A percentile compares a stretch with the other conserved stretches of the same genome.
Conservation (phyloP, 2,888 invertebrate species). For the Aelia acuminata region DNA sequence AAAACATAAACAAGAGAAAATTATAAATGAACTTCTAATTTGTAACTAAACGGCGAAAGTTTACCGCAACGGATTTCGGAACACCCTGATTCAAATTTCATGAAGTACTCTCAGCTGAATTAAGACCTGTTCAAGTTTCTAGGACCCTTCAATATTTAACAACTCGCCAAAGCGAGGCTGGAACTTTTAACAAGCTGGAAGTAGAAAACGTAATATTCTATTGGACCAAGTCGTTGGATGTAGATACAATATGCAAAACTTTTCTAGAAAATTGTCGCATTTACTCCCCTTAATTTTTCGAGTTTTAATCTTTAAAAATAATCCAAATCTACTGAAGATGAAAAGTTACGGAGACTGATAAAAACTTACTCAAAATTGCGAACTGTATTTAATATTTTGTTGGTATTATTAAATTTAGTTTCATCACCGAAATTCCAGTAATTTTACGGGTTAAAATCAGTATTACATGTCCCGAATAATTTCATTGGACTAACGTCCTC, state of each 20-base stretch:
- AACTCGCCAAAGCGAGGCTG: not conserved
- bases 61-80: conserved; percentile 13
- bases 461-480: no score
- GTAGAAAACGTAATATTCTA: not conserved
- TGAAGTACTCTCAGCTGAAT: conserved; percentile 17
- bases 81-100: conserved; percentile 8
- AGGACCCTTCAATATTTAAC: not conserved
- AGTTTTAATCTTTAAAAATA: no score
- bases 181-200: not conserved
- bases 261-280: not conserved
- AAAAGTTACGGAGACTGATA: no score
- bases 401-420: no score
- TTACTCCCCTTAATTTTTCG: no score
- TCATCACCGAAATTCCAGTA: no score
- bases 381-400: no score
- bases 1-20: conserved; percentile 2
- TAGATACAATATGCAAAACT: not conserved
- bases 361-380: no score
- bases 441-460: no score
- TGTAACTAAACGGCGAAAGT: conserved; percentile 9
- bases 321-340: no score
- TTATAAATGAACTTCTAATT: conserved; percentile 28
- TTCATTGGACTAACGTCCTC: no score
- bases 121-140: conserved; percentile 21
- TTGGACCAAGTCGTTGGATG: not conserved